Conservation (phyloP, 53 echinoderm and acorn worm species). For the Paelopatides confundens region DNA sequence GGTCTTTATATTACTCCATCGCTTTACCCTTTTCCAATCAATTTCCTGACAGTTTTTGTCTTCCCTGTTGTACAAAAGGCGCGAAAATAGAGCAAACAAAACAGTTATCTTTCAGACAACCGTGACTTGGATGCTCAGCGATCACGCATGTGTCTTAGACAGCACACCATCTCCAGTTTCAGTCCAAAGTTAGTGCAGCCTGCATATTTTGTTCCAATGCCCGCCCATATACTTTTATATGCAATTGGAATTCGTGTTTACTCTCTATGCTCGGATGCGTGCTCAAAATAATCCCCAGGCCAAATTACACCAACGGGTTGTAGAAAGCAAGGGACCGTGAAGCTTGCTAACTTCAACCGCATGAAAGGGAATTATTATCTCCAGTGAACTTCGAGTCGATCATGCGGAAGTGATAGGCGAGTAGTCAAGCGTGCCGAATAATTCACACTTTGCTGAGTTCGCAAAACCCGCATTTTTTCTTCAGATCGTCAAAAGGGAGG, state of each 20-base stretch:
- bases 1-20: not conserved
- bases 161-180: conserved; percentile 18
- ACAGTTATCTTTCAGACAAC: conserved; percentile 39
- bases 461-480: conserved; percentile 40
- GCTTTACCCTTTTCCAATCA: not conserved
- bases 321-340: conserved; percentile 38
- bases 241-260: conserved; percentile 41
- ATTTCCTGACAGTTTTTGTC: not conserved
- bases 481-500: conserved; percentile 40
- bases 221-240: conserved; percentile 41
- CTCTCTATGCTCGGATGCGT: conserved; percentile 39
- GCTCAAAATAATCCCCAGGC: conserved; percentile 41
- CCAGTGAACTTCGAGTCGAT: conserved; percentile 15
- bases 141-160: conserved; percentile 29
- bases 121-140: conserved; percentile 28
- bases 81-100: conserved; percentile 43
- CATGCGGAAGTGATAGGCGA: conserved; percentile 40
- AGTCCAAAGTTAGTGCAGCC: conserved; percentile 27
- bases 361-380: conserved; percentile 38
- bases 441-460: conserved; percentile 48
- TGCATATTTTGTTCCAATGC: conserved; percentile 41
- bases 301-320: conserved; percentile 56
- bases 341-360: conserved; percentile 42
- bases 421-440: conserved; percentile 39
- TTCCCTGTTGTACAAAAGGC: conserved; percentile 16